Percentiles rank a stretch among this genome's conserved stretches.
Evolutionary conservation across 2,888 invertebrate genomes (phyloP).

Genomic region (Tinea trinotella): DNA sequence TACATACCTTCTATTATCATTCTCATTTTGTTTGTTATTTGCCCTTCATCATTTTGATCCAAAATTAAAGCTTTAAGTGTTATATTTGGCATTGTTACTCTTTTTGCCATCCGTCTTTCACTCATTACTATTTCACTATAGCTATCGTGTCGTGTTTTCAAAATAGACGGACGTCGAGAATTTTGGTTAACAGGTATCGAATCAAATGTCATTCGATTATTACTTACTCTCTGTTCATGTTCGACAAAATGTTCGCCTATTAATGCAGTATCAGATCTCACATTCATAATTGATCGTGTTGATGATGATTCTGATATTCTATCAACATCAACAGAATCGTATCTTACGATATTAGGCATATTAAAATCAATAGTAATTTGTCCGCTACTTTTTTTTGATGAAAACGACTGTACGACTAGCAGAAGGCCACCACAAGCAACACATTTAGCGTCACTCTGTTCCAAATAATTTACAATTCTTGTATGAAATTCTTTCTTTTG

Average conservation of each 20-base stretch:
- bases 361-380: neutral
- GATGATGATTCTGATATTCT: neutral
- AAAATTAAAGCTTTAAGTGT: constrained; percentile 25
- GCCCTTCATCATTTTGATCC: constrained; percentile 24
- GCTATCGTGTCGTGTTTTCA: neutral
- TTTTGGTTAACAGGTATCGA: no score
- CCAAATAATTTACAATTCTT: constrained; percentile 60
- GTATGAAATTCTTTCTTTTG: constrained; percentile 72
- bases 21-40: constrained; percentile 44
- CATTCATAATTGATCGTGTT: no score
- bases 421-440: constrained; percentile 56
- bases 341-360: neutral
- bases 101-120: constrained; percentile 35
- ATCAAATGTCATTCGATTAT: no score
- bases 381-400: neutral
- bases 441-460: constrained; percentile 64
- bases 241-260: no score
- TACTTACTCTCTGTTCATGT: no score
- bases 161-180: constrained; percentile 26
- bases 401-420: constrained; percentile 22
- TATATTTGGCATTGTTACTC: constrained; percentile 38
- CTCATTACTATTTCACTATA: constrained; percentile 43
- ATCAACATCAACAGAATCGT: neutral
- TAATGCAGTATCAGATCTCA: neutral
- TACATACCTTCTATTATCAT: constrained; percentile 37